Base-by-base conservation (phyloP, 2,113 vertebrate species). In the Oceanodroma tethys region DNA sequence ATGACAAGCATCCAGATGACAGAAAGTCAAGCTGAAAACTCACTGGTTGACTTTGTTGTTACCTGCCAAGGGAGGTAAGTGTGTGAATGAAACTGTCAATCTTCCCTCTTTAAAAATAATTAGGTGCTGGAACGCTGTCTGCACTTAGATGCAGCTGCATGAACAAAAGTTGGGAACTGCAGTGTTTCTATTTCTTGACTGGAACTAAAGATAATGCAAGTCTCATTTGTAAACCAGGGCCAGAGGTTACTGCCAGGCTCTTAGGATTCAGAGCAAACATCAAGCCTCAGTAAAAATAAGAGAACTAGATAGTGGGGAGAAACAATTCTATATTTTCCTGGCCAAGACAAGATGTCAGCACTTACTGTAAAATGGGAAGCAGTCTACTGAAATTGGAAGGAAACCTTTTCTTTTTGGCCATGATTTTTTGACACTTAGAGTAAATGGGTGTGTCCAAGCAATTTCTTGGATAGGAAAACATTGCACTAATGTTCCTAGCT, bases 31-130 rank as follows among this genome's bases (percentile, higher is more conserved):
- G 94, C 98, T 86, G 98, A 96, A 75, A 97, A 98, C 86, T 97
- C 98, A 34, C 97, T 99, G 55, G 92, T 99, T 97, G 99, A 98
- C 97, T 99, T 99, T 88, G 96, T 98, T 19, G 98, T 99, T 81
- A 98, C 98, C 94, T 99, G 99, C 96, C 95, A 98, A 92, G 99
- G 99, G 94, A 98, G 98, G 99, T 99, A 97, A 98, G 98, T 91
- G 60, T 78, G 56, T 85, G 85, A 94, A 95, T 90, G 60, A 75
- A 88, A 56, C 30, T 92, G 79, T 78, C 81, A 91, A 0, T 73
- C 81, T 83, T 93, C 14, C 30, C 45, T 63, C 72, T 75, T 83
- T 56, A 67, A 71, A 90, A 95, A 40, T 84, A 95, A 92, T 79
- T 65, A 90, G 34, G n/a, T 73, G n/a, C 78, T 95, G 81, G 89